Evolutionary conservation across 2,797 vertebrate genomes (phyloP).

Genomic region (Steatocranus sp.): DNA sequence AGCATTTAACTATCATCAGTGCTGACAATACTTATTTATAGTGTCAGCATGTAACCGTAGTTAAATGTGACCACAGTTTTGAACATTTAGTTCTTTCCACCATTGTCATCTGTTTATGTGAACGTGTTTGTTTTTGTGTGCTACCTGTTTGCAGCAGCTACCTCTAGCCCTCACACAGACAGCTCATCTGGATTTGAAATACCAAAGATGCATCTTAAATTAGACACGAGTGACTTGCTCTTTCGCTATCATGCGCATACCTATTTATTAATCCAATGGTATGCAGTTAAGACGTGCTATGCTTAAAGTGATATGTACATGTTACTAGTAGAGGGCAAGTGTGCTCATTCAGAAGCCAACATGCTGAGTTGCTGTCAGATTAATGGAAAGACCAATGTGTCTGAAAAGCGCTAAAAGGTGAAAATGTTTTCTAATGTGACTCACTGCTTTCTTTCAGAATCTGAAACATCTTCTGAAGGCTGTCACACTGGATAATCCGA

Average conservation of each 20-base stretch:
- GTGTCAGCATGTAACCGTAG: neutral
- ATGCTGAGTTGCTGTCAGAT: neutral
- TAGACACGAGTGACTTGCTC: neutral
- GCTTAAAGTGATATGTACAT: neutral
- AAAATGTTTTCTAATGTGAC: neutral
- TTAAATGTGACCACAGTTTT: neutral
- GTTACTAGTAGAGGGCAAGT: neutral
- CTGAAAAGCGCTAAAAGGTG: neutral
- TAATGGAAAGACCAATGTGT: neutral
- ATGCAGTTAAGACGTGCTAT: neutral
- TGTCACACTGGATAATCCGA: constrained; percentile 81
- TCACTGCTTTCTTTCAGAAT: constrained; percentile 62
- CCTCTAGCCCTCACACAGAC: neutral
- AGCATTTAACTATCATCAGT: neutral
- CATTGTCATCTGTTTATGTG: neutral
- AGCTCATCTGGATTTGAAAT: neutral
- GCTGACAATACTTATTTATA: neutral
- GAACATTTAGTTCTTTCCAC: neutral
- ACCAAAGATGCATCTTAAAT: neutral
- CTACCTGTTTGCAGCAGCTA: neutral
- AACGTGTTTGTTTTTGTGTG: neutral
- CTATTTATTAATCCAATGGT: neutral
- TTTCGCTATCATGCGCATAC: neutral
- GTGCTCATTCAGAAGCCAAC: neutral
- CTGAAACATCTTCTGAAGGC: constrained; percentile 87